Evolutionary conservation across 2,113 vertebrate genomes (phyloP).

Genomic region (Mellivora capensis): DNA sequence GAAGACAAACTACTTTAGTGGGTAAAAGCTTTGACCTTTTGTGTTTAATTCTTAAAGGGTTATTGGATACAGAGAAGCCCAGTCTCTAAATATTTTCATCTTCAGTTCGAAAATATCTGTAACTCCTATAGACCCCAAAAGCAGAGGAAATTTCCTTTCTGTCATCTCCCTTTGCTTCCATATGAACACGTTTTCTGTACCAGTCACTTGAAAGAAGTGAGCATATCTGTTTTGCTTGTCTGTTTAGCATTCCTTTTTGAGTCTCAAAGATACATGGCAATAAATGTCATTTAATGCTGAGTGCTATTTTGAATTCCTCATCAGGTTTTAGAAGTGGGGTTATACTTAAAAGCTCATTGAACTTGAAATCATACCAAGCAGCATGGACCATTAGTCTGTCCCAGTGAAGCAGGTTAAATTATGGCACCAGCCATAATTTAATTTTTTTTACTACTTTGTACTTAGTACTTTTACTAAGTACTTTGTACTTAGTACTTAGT

Average conservation of each 20-base stretch:
- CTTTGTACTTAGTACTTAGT: too few relatives aligned
- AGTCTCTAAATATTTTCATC: neutral
- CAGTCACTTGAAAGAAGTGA: slow-evolving; percentile 64
- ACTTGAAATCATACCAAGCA: slow-evolving; percentile 72
- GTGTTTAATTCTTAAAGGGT: slow-evolving; percentile 19
- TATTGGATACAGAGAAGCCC: neutral
- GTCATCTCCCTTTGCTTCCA: neutral
- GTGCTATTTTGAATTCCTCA: slow-evolving; percentile 72
- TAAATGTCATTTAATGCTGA: slow-evolving; percentile 76
- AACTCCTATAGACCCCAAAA: neutral
- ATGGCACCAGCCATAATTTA: slow-evolving; percentile 86
- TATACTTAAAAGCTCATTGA: slow-evolving; percentile 63
- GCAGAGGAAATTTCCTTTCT: neutral
- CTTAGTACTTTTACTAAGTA: too few relatives aligned
- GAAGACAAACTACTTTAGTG: slow-evolving; percentile 9
- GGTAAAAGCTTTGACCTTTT: neutral
- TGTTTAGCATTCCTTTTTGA: slow-evolving; percentile 74
- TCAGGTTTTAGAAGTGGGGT: slow-evolving; percentile 73
- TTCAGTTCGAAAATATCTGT: neutral
- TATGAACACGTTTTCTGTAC: slow-evolving; percentile 63
- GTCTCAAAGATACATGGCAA: slow-evolving; percentile 77
- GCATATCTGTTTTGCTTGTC: slow-evolving; percentile 71
- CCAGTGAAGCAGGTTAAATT: slow-evolving; percentile 79
- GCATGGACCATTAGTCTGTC: slow-evolving; percentile 77
- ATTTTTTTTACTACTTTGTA: too few relatives aligned